Conservation (phyloP, 2,113 vertebrate genomes). For the Microcebus griseorufus region DNA sequence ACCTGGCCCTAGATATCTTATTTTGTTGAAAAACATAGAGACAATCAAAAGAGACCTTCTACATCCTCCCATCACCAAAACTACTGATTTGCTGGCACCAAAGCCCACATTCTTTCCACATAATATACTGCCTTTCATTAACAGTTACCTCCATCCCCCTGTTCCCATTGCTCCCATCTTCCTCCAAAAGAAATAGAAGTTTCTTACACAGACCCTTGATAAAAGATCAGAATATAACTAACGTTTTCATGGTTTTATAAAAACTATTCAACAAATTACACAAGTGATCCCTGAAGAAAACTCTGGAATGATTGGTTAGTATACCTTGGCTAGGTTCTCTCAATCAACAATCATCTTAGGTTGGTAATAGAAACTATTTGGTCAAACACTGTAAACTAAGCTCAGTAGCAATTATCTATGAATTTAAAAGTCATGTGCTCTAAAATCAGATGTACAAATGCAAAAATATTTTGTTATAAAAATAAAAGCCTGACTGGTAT, state of each 20-base stretch:
- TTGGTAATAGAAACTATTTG: slow-evolving; percentile 32
- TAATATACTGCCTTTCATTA: not conserved
- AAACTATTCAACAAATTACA: not conserved
- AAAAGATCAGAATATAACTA: not conserved
- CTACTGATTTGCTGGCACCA: not conserved
- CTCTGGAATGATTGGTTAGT: not conserved
- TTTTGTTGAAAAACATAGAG: not conserved
- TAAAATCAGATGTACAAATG: not conserved
- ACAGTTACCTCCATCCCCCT: not conserved
- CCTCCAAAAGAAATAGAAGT: not conserved
- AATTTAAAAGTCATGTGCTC: not conserved
- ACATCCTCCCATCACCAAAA: not conserved
- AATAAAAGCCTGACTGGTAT: not conserved
- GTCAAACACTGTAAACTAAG: not conserved
- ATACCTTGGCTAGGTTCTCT: not conserved
- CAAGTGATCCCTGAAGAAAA: not conserved
- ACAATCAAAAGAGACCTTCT: not conserved
- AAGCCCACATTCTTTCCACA: not conserved
- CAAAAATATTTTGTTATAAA: not conserved
- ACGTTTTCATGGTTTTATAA: not conserved
- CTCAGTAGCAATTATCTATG: not conserved
- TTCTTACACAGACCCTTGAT: not conserved
- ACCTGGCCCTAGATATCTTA: not conserved
- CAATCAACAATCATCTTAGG: not conserved
- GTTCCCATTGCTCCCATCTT: not conserved